Evolutionary conservation across 2,113 vertebrate species (phyloP).

Genomic region (Notothenia coriiceps): DNA sequence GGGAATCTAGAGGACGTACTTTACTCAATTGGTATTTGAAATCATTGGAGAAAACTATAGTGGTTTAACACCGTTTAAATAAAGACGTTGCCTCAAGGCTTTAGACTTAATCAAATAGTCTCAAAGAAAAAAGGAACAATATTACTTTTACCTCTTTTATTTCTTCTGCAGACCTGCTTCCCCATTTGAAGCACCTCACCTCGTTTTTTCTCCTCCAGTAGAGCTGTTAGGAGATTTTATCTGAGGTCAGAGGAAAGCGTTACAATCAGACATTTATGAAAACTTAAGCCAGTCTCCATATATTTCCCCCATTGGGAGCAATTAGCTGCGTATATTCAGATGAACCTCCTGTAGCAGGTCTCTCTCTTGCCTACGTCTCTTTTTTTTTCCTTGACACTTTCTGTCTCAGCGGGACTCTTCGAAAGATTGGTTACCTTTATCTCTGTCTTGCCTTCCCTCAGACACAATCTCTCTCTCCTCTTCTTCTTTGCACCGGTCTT

Average conservation of each 20-base stretch:
- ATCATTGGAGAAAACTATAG: slow-evolving; percentile 9
- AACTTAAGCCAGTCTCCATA: slow-evolving; percentile 12
- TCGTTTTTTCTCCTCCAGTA: not conserved
- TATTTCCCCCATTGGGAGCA: slow-evolving; percentile 51
- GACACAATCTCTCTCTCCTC: slow-evolving; percentile 45
- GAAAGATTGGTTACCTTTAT: slow-evolving; percentile 66
- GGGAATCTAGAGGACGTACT: not conserved
- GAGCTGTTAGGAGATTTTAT: slow-evolving; percentile 32
- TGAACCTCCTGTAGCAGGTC: slow-evolving; percentile 37
- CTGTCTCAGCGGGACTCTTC: slow-evolving; percentile 59
- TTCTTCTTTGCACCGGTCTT: slow-evolving; percentile 27
- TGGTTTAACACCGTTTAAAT: slow-evolving; percentile 44
- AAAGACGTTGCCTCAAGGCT: slow-evolving; percentile 35
- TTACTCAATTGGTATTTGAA: slow-evolving; percentile 35
- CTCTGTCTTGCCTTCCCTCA: slow-evolving; percentile 49
- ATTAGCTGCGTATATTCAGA: slow-evolving; percentile 54
- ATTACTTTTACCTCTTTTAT: not conserved
- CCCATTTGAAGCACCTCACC: not conserved
- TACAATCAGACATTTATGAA: slow-evolving; percentile 51
- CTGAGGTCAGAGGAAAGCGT: slow-evolving; percentile 29
- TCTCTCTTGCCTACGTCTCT: slow-evolving; percentile 20
- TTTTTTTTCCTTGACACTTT: slow-evolving; percentile 40
- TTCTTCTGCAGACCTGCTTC: not conserved
- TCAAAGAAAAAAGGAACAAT: slow-evolving; percentile 19
- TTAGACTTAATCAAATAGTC: slow-evolving; percentile 34